These are phyloP conservation scores for Cryptotermes secundus DNA, from an alignment of 1,140 invertebrate genomes.

Conservation along the genomic window DNA sequence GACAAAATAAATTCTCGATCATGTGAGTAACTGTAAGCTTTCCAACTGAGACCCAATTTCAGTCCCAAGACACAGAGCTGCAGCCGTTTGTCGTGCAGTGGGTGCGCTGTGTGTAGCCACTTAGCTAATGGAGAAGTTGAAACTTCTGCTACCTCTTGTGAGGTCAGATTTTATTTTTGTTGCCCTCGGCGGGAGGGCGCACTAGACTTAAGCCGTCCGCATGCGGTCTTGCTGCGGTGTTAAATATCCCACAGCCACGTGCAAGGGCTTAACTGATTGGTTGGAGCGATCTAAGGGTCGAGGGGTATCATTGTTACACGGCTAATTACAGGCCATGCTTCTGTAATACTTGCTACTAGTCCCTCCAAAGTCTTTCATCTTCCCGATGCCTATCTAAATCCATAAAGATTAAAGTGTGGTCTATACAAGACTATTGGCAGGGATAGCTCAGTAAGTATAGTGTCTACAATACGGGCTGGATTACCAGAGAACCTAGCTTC, in stretches of 20 bases:
- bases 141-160: neutral
- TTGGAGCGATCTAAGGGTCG: neutral
- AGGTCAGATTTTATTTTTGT: neutral
- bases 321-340: neutral
- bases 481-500: too few relatives aligned
- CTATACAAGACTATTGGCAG: too few relatives aligned
- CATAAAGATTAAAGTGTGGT: neutral
- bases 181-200: neutral
- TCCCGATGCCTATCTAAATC: neutral
- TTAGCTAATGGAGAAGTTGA: neutral
- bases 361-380: neutral
- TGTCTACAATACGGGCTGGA: too few relatives aligned
- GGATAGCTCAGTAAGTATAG: too few relatives aligned
- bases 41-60: neutral
- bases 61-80: neutral
- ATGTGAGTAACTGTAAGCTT: neutral
- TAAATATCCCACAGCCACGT: slow-evolving; percentile 3
- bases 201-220: neutral
- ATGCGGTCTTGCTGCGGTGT: neutral
- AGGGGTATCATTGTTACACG: neutral
- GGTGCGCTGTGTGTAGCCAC: neutral
- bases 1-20: too few relatives aligned
- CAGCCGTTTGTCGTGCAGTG: neutral
- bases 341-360: neutral
- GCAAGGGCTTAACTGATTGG: neutral